A percentile compares a stretch with the other conserved stretches of the same genome.
These are phyloP conservation scores for Trimorus sp. DNA, from an alignment of 2,888 invertebrate species.

Conservation along the genomic window DNA sequence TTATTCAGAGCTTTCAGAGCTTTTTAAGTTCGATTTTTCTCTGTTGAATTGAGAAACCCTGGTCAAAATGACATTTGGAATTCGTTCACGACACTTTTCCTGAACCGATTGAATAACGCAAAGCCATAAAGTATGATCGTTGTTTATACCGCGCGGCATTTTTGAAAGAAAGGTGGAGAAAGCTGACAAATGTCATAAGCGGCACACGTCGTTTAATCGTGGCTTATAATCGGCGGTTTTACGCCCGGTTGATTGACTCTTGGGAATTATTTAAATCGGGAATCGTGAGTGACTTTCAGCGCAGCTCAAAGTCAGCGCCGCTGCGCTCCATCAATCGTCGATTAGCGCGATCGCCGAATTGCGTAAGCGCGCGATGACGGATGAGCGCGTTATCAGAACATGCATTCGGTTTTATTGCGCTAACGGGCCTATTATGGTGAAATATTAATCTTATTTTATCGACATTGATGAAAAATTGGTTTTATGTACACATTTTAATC, in stretches of 20 bases:
- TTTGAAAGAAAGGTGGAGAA: conserved; percentile 57
- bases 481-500: neutral
- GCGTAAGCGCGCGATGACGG: conserved; percentile 30
- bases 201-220: conserved; percentile 31
- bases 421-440: neutral
- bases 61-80: conserved; percentile 32
- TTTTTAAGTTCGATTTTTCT: neutral
- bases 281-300: conserved; percentile 16
- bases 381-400: conserved; percentile 38
- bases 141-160: conserved; percentile 43
- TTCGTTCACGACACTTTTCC: conserved; percentile 23
- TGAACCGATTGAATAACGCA: conserved; percentile 44
- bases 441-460: no score
- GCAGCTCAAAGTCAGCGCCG: neutral
- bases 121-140: conserved; percentile 40
- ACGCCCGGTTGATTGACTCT: conserved; percentile 29
- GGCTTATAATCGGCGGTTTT: conserved; percentile 45
- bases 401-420: conserved; percentile 33
- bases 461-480: neutral
- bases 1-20: no score
- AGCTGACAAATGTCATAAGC: conserved; percentile 60
- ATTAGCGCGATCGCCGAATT: conserved; percentile 18
- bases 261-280: conserved; percentile 30
- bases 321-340: conserved; percentile 16
- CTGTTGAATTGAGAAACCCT: conserved; percentile 6